These are phyloP conservation scores for Oryctes rhinoceros DNA, from an alignment of 1,140 invertebrate genomes.

Conservation along the genomic window DNA sequence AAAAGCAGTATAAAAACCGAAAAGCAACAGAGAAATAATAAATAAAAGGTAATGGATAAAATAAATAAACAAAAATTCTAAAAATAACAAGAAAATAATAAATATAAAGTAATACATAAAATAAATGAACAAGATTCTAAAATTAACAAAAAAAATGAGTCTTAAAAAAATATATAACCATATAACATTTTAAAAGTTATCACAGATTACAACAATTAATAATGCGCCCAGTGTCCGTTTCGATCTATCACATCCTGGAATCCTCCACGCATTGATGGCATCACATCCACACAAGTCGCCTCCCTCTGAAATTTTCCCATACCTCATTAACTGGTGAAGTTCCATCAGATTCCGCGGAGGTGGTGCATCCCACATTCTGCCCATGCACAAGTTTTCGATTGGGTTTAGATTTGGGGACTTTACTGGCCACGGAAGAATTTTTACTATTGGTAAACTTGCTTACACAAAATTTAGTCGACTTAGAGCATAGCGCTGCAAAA, in stretches of 20 bases:
- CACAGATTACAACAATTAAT: constrained; percentile 27
- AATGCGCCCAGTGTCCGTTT: constrained; percentile 8
- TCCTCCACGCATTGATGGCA: constrained; percentile 1
- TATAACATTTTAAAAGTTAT: too few species aligned
- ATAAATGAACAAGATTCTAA: too few species aligned
- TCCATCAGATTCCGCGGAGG: background rate
- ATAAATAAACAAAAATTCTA: too few species aligned
- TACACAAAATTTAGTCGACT: background rate
- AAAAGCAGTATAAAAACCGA: too few species aligned
- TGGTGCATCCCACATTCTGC: background rate
- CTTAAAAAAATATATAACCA: too few species aligned
- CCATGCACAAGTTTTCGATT: constrained; percentile 34
- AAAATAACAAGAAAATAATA: too few species aligned
- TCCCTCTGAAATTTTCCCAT: constrained; percentile 20
- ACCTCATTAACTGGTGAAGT: background rate
- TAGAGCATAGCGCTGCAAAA: background rate
- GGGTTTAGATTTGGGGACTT: constrained; percentile 23
- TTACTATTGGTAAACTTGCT: background rate
- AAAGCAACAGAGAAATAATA: too few species aligned
- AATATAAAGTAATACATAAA: too few species aligned
- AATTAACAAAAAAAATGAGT: too few species aligned
- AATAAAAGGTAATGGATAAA: too few species aligned
- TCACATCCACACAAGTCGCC: background rate
- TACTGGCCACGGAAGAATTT: background rate
- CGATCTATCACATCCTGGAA: background rate